Evolutionary conservation across 1,140 invertebrate genomes (phyloP), one percentile per base, ranked within the genome.

Genomic region (Pentalonia nigronervosa): DNA sequence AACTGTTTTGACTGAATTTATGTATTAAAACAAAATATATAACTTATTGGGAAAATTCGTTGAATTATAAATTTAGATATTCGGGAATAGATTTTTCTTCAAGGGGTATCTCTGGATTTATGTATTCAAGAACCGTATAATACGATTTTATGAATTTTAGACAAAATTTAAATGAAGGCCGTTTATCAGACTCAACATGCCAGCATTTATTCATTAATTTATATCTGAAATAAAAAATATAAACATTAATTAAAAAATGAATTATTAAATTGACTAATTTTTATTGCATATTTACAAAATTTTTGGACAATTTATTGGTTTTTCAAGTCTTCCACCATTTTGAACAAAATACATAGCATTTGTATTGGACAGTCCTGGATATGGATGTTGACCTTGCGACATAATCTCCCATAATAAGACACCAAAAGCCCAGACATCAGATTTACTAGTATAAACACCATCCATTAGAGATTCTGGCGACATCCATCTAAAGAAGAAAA

Each of bases 331-430:
- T n/a, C 98, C 98, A 7, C 98, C 98, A 21, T 96, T 96, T 94
- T 97, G 96, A 1, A 99, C 98, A 95, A 98, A 98, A 94, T 98
- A 97, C 41, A 99, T 95, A 34, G 99, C 98, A 95, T 99, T 98
- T 3, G 98, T 95, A 95, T 99, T 99, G 48, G 97, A 98, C 92
- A 98, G 96, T 1, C 98, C 98, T 50, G 98, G 98, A 95, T 99
- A 99, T 0, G 99, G 99, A 94, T 99, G 98, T 94, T 99, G 98
- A 0, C 99, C 99, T 25, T 99, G 95, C 0, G 98, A 98, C 94
- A 99, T 96, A 17, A 99, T 98, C 96, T 99, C 99, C 99, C 99
- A 99, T 95, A 99, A 97, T 14, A 99, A 95, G 0, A 99, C 98
- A 3, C 98, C 99, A 96, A 99, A 99, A 0, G 99, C 97, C 99